Percentiles rank a stretch among this genome's conserved stretches.
phyloP scores from a whole-genome alignment of 2,113 vertebrate species.

The Ornithorhynchus anatinus region DNA sequence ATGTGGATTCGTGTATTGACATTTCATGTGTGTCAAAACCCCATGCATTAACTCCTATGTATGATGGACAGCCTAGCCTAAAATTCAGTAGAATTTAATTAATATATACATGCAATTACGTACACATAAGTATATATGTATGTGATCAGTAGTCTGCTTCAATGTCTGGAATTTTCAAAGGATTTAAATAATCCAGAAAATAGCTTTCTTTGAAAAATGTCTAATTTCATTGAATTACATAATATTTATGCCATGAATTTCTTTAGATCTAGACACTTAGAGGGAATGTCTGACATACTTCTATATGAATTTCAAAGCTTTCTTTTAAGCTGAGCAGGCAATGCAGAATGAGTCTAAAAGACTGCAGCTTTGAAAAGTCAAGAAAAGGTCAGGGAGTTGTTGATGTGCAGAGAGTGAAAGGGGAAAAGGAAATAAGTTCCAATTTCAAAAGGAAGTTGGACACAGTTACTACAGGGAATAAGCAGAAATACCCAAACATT shows the following conservation, averaged over 20 bases:
- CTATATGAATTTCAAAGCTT: not conserved
- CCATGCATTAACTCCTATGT: too few species aligned
- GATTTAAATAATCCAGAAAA: not conserved
- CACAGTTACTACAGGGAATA: conserved; percentile 35
- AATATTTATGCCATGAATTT: conserved; percentile 10
- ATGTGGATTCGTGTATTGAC: too few species aligned
- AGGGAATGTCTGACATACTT: not conserved
- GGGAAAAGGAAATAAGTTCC: conserved; percentile 12
- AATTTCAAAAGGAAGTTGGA: conserved; percentile 42
- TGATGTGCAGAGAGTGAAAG: not conserved
- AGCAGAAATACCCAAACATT: conserved; percentile 44
- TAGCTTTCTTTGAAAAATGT: not conserved
- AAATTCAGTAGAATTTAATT: not conserved
- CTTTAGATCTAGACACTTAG: conserved; percentile 37
- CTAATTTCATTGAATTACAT: not conserved
- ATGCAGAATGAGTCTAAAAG: conserved; percentile 7
- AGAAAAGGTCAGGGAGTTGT: conserved; percentile 7
- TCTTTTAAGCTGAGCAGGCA: not conserved
- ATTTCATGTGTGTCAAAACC: too few species aligned
- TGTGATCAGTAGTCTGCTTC: not conserved
- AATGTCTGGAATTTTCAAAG: not conserved
- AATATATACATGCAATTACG: too few species aligned
- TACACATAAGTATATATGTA: too few species aligned
- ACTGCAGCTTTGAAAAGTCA: not conserved
- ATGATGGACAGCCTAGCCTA: not conserved